phyloP scores from a whole-genome alignment of 2,888 invertebrate species.

The Acleris laterana region DNA sequence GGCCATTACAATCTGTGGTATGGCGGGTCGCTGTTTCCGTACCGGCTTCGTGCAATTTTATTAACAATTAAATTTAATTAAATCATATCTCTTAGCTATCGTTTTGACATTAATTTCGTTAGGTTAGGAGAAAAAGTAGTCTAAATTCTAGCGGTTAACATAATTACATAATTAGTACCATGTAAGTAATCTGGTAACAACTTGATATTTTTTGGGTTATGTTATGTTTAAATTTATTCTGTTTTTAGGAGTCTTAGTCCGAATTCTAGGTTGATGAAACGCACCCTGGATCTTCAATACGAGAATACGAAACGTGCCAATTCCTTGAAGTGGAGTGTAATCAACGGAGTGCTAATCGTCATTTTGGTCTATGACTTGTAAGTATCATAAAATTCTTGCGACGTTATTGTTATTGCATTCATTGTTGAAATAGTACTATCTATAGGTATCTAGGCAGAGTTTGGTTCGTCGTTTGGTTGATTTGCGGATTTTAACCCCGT shows the following conservation, averaged over 20 bases:
- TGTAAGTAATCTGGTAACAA: constrained; percentile 6
- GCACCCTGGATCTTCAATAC: constrained; percentile 81
- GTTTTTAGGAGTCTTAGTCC: constrained; percentile 59
- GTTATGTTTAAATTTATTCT: constrained; percentile 16
- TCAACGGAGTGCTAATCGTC: constrained; percentile 82
- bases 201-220: constrained; percentile 18
- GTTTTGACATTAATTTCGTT: too few relatives aligned
- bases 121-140: too few relatives aligned
- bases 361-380: constrained; percentile 86
- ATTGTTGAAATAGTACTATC: too few relatives aligned
- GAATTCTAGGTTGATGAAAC: constrained; percentile 76
- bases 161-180: background rate
- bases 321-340: constrained; percentile 84
- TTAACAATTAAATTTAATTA: too few relatives aligned
- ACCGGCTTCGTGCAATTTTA: too few relatives aligned
- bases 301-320: constrained; percentile 75
- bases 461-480: too few relatives aligned
- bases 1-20: too few relatives aligned
- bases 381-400: constrained; percentile 50
- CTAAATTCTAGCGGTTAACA: too few relatives aligned
- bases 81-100: too few relatives aligned
- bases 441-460: too few relatives aligned
- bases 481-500: too few relatives aligned
- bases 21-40: too few relatives aligned
- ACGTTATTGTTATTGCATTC: background rate